Percentiles rank a stretch among this genome's conserved stretches.
These are phyloP conservation scores for Caerostris darwini DNA, from an alignment of 1,140 invertebrate genomes.

Conservation along the genomic window DNA sequence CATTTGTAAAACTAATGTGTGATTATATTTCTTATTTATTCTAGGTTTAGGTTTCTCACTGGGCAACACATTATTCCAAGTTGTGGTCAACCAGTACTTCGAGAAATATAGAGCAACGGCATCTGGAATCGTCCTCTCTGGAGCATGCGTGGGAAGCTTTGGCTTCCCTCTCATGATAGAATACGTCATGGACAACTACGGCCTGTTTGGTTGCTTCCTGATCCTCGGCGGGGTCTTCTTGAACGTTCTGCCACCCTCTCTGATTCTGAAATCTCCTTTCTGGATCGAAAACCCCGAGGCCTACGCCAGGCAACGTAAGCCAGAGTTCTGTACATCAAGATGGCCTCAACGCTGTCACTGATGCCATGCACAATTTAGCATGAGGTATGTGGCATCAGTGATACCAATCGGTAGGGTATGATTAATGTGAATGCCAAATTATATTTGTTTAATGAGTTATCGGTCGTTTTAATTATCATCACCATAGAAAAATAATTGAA, in stretches of 20 bases:
- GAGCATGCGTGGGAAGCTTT: conserved; percentile 81
- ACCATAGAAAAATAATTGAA: background rate
- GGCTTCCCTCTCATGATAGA: conserved; percentile 81
- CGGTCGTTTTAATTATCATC: background rate
- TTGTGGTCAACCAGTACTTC: conserved; percentile 77
- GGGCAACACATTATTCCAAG: conserved; percentile 73
- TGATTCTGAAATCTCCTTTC: conserved; percentile 86
- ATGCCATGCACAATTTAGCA: conserved; percentile 14
- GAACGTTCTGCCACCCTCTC: conserved; percentile 90
- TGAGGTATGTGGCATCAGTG: conserved; percentile 11
- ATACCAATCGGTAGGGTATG: background rate
- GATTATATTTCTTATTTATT: background rate
- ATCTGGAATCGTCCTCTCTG: conserved; percentile 80
- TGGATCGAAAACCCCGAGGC: conserved; percentile 56
- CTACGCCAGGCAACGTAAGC: conserved; percentile 60
- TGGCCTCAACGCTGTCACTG: background rate
- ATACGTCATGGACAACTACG: conserved; percentile 76
- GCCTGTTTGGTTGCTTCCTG: conserved; percentile 83
- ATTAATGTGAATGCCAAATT: background rate
- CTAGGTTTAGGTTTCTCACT: conserved; percentile 56
- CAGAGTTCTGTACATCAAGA: conserved; percentile 16
- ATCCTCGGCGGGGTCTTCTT: conserved; percentile 90
- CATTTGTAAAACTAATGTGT: no score
- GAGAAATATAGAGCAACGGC: conserved; percentile 50
- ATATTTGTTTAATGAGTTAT: background rate